Conservation (phyloP, 1,140 invertebrate genomes). For the Polyergus mexicanus region DNA sequence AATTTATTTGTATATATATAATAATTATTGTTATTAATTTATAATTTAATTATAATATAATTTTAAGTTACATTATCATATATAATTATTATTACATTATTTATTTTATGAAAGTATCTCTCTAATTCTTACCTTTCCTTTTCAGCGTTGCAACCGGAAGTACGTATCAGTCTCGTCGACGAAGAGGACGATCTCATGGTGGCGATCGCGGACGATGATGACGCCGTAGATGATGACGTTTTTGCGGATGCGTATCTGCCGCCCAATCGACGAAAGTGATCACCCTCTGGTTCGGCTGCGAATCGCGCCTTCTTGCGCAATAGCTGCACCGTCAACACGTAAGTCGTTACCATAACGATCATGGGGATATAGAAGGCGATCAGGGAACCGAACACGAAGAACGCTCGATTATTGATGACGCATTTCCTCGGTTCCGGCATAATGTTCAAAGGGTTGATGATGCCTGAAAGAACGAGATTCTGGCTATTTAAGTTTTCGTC, state of each 20-base stretch:
- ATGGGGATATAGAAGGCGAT: slow-evolving; percentile 98
- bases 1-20: no score
- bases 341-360: slow-evolving; percentile 96
- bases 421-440: slow-evolving; percentile 92
- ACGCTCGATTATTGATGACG: slow-evolving; percentile 94
- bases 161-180: slow-evolving; percentile 79
- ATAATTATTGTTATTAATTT: no score
- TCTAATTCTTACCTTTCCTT: slow-evolving; percentile 66
- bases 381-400: slow-evolving; percentile 95
- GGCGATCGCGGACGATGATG: neutral
- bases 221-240: slow-evolving; percentile 67
- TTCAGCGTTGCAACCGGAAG: slow-evolving; percentile 80
- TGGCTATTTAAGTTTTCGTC: neutral
- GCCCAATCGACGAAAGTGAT: slow-evolving; percentile 88
- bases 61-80: neutral
- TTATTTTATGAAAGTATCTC: neutral
- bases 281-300: slow-evolving; percentile 88
- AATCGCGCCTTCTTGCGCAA: slow-evolving; percentile 91
- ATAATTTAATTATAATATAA: no score
- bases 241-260: slow-evolving; percentile 88
- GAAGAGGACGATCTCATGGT: slow-evolving; percentile 67
- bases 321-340: slow-evolving; percentile 95
- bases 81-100: neutral
- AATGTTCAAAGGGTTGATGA: slow-evolving; percentile 91
- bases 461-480: slow-evolving; percentile 85